phyloP scores from a whole-genome alignment of 2,797 vertebrate genomes.

The Lithobates pipiens region DNA sequence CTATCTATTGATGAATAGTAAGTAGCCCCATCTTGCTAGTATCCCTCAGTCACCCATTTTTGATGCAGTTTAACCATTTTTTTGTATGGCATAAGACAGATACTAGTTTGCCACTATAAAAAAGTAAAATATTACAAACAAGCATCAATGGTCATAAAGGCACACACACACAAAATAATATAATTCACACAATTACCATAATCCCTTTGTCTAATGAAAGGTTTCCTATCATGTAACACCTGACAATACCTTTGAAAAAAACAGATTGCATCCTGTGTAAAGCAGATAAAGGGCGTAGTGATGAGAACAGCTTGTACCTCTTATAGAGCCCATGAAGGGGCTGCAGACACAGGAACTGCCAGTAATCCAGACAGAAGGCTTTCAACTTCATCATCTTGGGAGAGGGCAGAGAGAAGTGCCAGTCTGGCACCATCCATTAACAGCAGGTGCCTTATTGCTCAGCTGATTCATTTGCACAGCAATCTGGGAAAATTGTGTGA shows the following conservation, averaged over 20 bases:
- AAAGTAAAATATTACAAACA: background rate
- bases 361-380: constrained; percentile 97
- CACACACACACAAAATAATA: background rate
- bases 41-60: background rate
- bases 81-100: background rate
- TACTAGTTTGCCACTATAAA: background rate
- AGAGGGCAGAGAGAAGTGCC: constrained; percentile 3
- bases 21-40: constrained; percentile 25
- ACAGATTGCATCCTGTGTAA: background rate
- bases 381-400: constrained; percentile 93
- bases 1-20: constrained; percentile 2
- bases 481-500: background rate
- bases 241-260: background rate
- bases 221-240: too few relatives aligned
- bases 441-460: constrained; percentile 27
- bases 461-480: constrained; percentile 16
- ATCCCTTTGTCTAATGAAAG: too few relatives aligned
- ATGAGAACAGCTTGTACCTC: constrained; percentile 80
- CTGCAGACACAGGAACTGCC: constrained; percentile 95
- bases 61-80: constrained; percentile 2
- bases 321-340: constrained; percentile 91
- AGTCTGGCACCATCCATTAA: constrained; percentile 12
- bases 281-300: background rate
- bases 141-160: background rate
- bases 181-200: too few relatives aligned